A percentile compares a stretch with the other conserved stretches of the same genome.
Evolutionary conservation across 2,113 vertebrate genomes (phyloP).

Genomic region (Sinosuthora webbiana): DNA sequence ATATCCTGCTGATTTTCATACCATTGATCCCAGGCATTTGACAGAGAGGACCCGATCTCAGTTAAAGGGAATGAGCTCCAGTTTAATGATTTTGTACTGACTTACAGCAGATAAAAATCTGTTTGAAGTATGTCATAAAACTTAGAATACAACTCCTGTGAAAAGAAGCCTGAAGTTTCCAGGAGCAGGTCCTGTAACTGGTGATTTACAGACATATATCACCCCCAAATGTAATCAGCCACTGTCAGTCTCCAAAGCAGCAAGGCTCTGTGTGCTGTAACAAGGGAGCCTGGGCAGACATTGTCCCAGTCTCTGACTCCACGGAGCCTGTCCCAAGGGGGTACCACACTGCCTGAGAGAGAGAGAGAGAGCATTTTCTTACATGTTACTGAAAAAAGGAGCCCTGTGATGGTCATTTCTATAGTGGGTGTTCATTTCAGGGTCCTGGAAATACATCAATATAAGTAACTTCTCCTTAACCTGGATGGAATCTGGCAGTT

Average conservation of each 20-base stretch:
- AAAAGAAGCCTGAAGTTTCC: neutral
- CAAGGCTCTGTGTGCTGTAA: neutral
- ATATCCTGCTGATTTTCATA: neutral
- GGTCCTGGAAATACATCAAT: neutral
- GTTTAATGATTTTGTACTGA: neutral
- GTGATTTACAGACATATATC: neutral
- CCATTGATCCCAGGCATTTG: neutral
- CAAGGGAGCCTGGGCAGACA: rapidly evolving
- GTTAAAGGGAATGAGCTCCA: neutral
- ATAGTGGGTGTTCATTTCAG: rapidly evolving
- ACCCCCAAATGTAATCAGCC: neutral
- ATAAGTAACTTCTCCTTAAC: neutral
- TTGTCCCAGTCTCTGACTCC: neutral
- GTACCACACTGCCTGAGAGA: neutral
- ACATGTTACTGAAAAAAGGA: neutral
- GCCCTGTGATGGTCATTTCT: neutral
- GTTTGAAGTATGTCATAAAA: neutral
- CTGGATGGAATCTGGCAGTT: neutral
- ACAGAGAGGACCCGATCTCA: neutral
- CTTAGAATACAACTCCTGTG: neutral
- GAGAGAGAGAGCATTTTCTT: neutral
- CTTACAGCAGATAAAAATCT: neutral
- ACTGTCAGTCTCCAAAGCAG: neutral
- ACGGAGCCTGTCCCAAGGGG: neutral
- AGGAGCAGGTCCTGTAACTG: neutral